Base-by-base conservation (phyloP, 2,113 vertebrate species). In the Glareola pratincola region DNA sequence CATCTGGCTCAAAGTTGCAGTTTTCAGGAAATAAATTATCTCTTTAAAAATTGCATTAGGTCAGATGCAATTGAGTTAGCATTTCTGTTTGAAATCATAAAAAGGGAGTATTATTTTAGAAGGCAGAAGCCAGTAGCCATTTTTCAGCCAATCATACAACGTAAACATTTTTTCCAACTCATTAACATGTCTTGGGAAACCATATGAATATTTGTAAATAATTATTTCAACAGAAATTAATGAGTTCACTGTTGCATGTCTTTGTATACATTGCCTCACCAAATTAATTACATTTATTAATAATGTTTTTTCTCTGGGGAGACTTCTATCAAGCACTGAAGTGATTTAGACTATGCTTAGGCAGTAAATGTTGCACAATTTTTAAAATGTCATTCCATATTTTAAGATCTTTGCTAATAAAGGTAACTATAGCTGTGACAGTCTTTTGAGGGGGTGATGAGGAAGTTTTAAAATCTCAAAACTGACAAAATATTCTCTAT, bases 221-320 rank as follows among this genome's bases (percentile, higher is more conserved):
- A 97, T 97, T 97, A 97, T 97, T 97, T 96, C 89, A 92, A 96
- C 96, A 97, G 89, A 98, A 98, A 98, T 97, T 96, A 97, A 86
- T 94, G 77, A 95, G 76, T 88, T 97, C 93, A 95, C 62, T 93
- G 80, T 98, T 98, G 98, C 96, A 80, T 97, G 93, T 96, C 92
- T 95, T 96, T 94, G 71, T 97, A 96, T 97, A 96, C 93, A 96
- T 96, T 97, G 85, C 96, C 72, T 97, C 53, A 94, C 36, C 9
- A 96, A 98, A 98, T 98, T 98, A 97, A 98, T 97, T 98, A 96
- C 81, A 96, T 97, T 96, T 98, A 97, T 97, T 97, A 97, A 95
- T 96, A 96, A 94, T 5, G 2, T 43, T 97, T 96, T 96, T 97
- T 94, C 95, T 96, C 96, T 72, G 6, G 89, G 89, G 96, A 94